Evolutionary conservation across 2,797 vertebrate genomes (phyloP).

Genomic region (Rhinella marina): DNA sequence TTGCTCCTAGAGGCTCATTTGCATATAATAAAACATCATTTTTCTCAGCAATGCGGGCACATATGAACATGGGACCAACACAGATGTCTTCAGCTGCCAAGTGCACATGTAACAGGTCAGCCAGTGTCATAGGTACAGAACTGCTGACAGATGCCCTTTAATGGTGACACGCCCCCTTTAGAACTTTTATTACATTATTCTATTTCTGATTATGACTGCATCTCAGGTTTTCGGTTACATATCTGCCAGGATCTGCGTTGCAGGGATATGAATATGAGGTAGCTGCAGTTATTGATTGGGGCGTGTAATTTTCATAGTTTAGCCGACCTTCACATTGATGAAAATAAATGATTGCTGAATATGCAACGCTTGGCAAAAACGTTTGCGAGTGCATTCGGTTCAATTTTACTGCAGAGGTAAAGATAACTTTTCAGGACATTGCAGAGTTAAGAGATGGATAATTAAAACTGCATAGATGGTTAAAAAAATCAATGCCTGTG

Average conservation of each 20-base stretch:
- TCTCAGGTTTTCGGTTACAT: slow-evolving; percentile 19
- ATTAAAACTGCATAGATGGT: background rate
- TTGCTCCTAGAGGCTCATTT: too few relatives aligned
- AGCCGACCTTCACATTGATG: slow-evolving; percentile 42
- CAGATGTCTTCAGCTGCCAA: too few relatives aligned
- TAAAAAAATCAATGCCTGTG: background rate
- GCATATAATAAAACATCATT: too few relatives aligned
- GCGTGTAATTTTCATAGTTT: slow-evolving; percentile 41
- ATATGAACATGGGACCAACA: too few relatives aligned
- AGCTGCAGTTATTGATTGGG: slow-evolving; percentile 46
- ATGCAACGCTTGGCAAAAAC: background rate
- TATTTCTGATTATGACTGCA: background rate
- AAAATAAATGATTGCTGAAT: slow-evolving; percentile 14
- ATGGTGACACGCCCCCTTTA: background rate
- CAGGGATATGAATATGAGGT: slow-evolving; percentile 1
- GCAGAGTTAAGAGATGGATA: background rate
- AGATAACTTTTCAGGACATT: background rate
- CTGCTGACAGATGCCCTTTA: too few relatives aligned
- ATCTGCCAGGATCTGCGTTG: slow-evolving; percentile 18
- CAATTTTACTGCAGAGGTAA: slow-evolving; percentile 5
- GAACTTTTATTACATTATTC: background rate
- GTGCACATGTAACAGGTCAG: too few relatives aligned
- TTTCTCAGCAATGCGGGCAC: too few relatives aligned
- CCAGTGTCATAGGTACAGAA: too few relatives aligned
- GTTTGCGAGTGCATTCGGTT: background rate